phyloP scores from a whole-genome alignment of 2,113 vertebrate genomes.

The Bubo blakistoni region DNA sequence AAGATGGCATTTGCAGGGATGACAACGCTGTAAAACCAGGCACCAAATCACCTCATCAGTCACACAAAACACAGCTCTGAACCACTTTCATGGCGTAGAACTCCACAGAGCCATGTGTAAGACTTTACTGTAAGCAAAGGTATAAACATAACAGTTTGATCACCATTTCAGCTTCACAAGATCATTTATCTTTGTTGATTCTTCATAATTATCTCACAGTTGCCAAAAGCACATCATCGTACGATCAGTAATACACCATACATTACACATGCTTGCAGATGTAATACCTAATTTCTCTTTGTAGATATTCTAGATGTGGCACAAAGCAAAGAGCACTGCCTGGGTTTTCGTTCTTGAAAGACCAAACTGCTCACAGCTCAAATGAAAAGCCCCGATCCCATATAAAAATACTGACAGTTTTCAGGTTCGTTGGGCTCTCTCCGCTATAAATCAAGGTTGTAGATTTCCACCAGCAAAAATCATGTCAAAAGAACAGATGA shows the following conservation, averaged over 20 bases:
- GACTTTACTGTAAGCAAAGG: neutral
- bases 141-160: neutral
- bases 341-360: neutral
- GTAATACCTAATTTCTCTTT: accelerated
- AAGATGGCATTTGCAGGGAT: neutral
- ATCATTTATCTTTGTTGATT: neutral
- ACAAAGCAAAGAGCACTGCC: neutral
- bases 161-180: neutral
- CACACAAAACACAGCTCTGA: neutral
- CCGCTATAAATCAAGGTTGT: neutral
- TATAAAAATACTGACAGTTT: accelerated
- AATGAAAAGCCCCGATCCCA: neutral
- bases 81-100: neutral
- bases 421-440: neutral
- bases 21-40: neutral
- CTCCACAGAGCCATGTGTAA: accelerated
- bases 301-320: neutral
- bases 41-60: neutral
- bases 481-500: neutral
- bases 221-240: accelerated
- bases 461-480: neutral
- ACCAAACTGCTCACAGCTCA: neutral
- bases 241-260: accelerated
- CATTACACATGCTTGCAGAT: neutral
- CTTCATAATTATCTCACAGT: neutral